Base-by-base conservation (phyloP, 2,888 invertebrate species). In the Drosophila barbarae region DNA sequence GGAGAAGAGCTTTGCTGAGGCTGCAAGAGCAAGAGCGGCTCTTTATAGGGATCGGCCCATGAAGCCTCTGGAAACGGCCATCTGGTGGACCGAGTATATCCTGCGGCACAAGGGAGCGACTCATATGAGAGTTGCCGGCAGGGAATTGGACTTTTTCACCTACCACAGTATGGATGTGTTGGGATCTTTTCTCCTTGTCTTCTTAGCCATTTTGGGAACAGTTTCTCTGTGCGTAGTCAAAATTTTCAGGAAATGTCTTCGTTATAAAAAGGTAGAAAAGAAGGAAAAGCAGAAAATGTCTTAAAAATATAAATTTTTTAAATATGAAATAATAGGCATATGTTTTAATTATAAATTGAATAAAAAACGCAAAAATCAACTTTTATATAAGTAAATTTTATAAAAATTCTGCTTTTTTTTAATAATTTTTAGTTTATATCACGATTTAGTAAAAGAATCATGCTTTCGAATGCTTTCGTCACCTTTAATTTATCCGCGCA, bases 31-130 rank as follows among this genome's bases (percentile, higher is more conserved):
- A 10, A 77, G 87, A 7, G 86, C 89, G 1, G 66, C 54, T 6
- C 63, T 79, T 2, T 88, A 77, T 54, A 77, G 74, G 15, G 89
- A 89, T 72, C 87, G 87, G 18, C 88, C 88, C 1, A 72, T 83
- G 74, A 60, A 71, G 26, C 86, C 89, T 0, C 55, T 86, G 55
- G 85, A 88, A 3, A 77, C 66, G 6, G 89, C 87, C 2, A 74
- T 86, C n/a, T 88, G 86, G 74, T 89, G 89, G 89, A 82, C 87
- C 1, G 88, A 88, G 52, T 87, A 88, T 64, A 77, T 89, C 4
- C 74, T 76, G 3, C 71, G 87, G 1, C 88, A 89, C 53, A 85
- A 88, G n/a, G 89, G 89, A 28, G 89, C 89, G 0, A 53, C 73
- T 0, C 88, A 90, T 54, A 74, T 89, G 71, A 85, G 85, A 21